Base-by-base conservation (phyloP, 2,113 vertebrate genomes). In the Bombycilla garrulus region DNA sequence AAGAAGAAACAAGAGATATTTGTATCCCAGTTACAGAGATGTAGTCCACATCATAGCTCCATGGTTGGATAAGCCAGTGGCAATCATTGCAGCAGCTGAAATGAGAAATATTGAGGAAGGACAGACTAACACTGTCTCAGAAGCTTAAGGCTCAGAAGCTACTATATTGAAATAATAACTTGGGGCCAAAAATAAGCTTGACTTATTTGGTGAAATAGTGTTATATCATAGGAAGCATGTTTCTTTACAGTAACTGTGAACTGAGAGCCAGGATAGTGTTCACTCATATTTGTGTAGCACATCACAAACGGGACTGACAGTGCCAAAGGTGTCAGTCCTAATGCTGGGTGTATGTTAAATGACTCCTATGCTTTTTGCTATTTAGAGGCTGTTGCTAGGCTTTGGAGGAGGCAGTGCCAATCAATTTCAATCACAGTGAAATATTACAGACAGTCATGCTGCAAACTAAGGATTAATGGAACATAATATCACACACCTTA, bases 1-100 rank as follows among this genome's bases (percentile, higher is more conserved):
- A 82, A 25, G 7, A 10, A 47, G 38, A 93, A 81, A n/a, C n/a
- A 81, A 54, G 15, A 51, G 35, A 28, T 78, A 36, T 88, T 95
- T 95, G 26, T 82, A 82, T 90, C 70, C 50, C 83, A 79, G 78
- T 86, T 91, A 88, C 70, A 86, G 93, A 84, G 40, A 77, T 45
- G 35, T 56, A 42, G 14, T 25, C 35, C 40, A 66, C 4, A 3
- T 94, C 78, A 92, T 4, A 56, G 24, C 36, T 94, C 28, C 1
- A 1, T 50, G 53, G 15, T 45, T 84, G 40, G 28, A 84, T 65
- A 48, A 72, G 77, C 18, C 3, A 3, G 38, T 56, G 47, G 38
- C 25, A 74, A 28, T 81, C 61, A 17, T 10, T 79, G 40, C 53
- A 94, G 70, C 56, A 81, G 57, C 26, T 69, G 45, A 89, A 84